Percentiles rank a stretch among this genome's conserved stretches.
Conservation (phyloP, 2,113 vertebrate species). For the Thunnus maccoyii region DNA sequence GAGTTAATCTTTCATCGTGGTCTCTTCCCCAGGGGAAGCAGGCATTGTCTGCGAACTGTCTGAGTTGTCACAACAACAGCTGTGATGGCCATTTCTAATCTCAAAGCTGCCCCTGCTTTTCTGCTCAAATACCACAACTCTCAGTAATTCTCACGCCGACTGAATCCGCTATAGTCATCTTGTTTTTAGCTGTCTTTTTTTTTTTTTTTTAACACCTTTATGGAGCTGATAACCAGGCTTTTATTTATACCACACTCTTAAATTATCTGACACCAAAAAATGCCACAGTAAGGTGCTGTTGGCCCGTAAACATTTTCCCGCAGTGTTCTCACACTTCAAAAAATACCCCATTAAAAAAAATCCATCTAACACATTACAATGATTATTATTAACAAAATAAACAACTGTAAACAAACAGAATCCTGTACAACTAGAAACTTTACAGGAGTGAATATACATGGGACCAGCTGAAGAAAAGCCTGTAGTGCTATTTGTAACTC, state of each 20-base stretch:
- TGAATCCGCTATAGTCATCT: slow-evolving; percentile 32
- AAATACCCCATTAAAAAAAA: not conserved
- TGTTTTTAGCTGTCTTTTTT: slow-evolving; percentile 22
- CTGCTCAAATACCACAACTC: slow-evolving; percentile 58
- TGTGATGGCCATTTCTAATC: slow-evolving; percentile 63
- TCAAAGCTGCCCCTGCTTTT: slow-evolving; percentile 52
- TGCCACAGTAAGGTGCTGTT: slow-evolving; percentile 34
- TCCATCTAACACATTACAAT: slow-evolving; percentile 17
- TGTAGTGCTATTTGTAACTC: slow-evolving; percentile 69
- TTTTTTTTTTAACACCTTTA: slow-evolving; percentile 27
- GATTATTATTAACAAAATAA: not conserved
- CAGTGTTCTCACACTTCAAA: slow-evolving; percentile 2
- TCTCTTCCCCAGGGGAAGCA: slow-evolving; percentile 61
- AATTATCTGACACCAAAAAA: slow-evolving; percentile 27
- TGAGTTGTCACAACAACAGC: slow-evolving; percentile 75
- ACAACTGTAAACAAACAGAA: slow-evolving; percentile 32
- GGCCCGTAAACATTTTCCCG: slow-evolving; percentile 33
- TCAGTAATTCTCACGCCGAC: slow-evolving; percentile 15
- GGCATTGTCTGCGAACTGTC: slow-evolving; percentile 72
- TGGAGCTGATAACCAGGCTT: slow-evolving; percentile 40
- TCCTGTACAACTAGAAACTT: slow-evolving; percentile 6
- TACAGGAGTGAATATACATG: slow-evolving; percentile 47
- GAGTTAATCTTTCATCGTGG: slow-evolving; percentile 68
- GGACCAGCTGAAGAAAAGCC: slow-evolving; percentile 58
- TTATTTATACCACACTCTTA: slow-evolving; percentile 45